Evolutionary conservation across 2,888 invertebrate genomes (phyloP), one percentile per base, ranked within the genome.

Genomic region (Meiosimyza decipiens): DNA sequence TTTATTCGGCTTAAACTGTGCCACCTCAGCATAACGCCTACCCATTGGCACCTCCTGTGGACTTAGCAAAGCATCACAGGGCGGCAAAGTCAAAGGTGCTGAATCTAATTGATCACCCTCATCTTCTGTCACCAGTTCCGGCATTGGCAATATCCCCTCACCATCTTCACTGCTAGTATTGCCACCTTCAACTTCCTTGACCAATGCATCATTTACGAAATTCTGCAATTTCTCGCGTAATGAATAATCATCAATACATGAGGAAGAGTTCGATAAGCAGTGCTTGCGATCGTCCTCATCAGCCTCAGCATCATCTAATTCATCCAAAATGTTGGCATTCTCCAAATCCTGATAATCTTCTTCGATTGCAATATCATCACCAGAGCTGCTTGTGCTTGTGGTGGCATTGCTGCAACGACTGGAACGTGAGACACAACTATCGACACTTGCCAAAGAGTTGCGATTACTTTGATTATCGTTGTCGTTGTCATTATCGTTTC

Each of bases 31-130:
- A 76, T 87, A 87, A 0, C 87, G 84, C 63, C 87, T 79, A 18
- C 87, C 87, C 80, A 87, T 82, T n/a, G 87, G 87, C 75, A 79
- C 87, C 78, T 87, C 87, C 78, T 87, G 86, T 12, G 87, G 87
- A 80, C 87, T 87, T 60, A 87, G 78, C 72, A 87, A 75, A 3
- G 84, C 80, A 79, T 87, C 87, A 62, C 82, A 83, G 15, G 77
- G 73, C 11, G 78, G 77, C 16, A 77, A 73, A 63, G 74, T 73
- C 28, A 72, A 55, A 13, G 70, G 76, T 49, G 64, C 75, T 40
- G 40, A 9, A 40, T 73, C 78, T 65, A 52, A 73, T 64, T 72
- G 69, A 67, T 71, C 77, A 54, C 59, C 73, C 49, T 59, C 16
- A 55, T 28, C 33, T 28, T 57, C 33, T 15, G 22, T 40, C 40